Percentiles rank a stretch among this genome's conserved stretches.
These are phyloP conservation scores for Adelognathus sp. DNA, from an alignment of 2,888 invertebrate genomes.

Conservation along the genomic window DNA sequence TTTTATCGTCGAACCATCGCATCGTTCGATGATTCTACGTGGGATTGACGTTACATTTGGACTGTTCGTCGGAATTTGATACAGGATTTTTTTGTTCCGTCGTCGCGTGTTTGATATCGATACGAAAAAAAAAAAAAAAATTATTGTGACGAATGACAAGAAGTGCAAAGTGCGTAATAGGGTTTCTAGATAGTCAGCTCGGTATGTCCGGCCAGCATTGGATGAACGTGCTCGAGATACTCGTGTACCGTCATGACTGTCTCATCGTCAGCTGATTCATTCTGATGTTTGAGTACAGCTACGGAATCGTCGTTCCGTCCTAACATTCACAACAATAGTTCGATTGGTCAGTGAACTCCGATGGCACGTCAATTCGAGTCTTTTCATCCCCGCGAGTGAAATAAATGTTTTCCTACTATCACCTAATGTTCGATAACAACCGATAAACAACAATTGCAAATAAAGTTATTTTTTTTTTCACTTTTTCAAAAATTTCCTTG, in stretches of 20 bases:
- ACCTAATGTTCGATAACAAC: not conserved
- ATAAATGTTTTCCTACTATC: conserved; percentile 1
- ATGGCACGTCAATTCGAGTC: conserved; percentile 13
- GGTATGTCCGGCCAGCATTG: not conserved
- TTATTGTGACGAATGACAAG: not conserved
- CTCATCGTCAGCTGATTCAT: conserved; percentile 70
- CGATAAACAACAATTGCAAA: no score
- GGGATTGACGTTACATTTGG: no score
- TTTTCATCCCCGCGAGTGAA: conserved; percentile 9
- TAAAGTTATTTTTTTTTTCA: no score
- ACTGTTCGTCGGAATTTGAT: not conserved
- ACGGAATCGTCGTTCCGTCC: conserved; percentile 4
- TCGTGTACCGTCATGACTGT: conserved; percentile 50
- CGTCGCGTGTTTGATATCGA: not conserved
- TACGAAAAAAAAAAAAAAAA: not conserved
- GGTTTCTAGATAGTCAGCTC: not conserved
- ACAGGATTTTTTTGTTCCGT: not conserved
- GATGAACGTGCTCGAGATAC: not conserved
- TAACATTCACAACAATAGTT: conserved; percentile 31
- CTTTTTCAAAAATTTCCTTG: no score
- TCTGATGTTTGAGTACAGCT: conserved; percentile 2
- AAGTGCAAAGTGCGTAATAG: conserved; percentile 20
- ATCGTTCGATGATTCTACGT: not conserved
- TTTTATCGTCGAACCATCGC: conserved; percentile 1
- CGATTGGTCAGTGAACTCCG: not conserved